These are phyloP conservation scores for Penaeus monodon DNA, from an alignment of 2,888 invertebrate genomes.

Conservation along the genomic window DNA sequence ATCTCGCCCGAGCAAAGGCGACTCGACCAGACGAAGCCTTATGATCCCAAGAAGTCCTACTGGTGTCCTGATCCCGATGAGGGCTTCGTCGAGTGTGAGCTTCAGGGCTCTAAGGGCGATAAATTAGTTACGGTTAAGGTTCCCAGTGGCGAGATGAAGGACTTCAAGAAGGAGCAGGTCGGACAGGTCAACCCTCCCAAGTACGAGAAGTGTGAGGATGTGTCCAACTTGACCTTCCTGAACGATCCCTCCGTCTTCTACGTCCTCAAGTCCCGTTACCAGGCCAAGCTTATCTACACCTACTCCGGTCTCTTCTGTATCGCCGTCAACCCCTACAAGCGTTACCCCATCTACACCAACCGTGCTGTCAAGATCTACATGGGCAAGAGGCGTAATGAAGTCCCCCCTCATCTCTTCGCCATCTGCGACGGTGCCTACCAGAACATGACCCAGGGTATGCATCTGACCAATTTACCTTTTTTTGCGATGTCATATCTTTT, in stretches of 20 bases:
- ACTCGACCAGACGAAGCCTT: slow-evolving; percentile 96
- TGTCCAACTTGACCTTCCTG: slow-evolving; percentile 97
- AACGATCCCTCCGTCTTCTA: slow-evolving; percentile 98
- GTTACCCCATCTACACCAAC: slow-evolving; percentile 73
- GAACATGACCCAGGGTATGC: slow-evolving; percentile 73
- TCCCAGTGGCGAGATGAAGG: slow-evolving; percentile 77
- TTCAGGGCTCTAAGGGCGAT: slow-evolving; percentile 98
- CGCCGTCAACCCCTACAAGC: slow-evolving; percentile 73
- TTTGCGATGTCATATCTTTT: no score
- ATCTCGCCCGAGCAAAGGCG: slow-evolving; percentile 95
- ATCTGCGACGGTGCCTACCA: slow-evolving; percentile 75
- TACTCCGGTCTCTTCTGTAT: slow-evolving; percentile 65
- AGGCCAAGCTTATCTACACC: slow-evolving; percentile 90
- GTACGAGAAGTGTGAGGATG: slow-evolving; percentile 90
- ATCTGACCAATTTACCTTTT: no score
- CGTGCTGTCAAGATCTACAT: slow-evolving; percentile 73
- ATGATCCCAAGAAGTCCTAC: slow-evolving; percentile 94
- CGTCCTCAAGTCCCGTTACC: slow-evolving; percentile 97
- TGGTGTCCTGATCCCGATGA: slow-evolving; percentile 98
- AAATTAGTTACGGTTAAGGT: slow-evolving; percentile 83
- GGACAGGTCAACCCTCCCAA: slow-evolving; percentile 98
- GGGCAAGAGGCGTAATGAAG: slow-evolving; percentile 72
- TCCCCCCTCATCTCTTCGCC: slow-evolving; percentile 75
- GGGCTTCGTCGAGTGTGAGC: slow-evolving; percentile 95
- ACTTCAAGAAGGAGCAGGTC: slow-evolving; percentile 95